Evolutionary conservation across 2,888 invertebrate genomes (phyloP).

Genomic region (Pristionchus arcanus): DNA sequence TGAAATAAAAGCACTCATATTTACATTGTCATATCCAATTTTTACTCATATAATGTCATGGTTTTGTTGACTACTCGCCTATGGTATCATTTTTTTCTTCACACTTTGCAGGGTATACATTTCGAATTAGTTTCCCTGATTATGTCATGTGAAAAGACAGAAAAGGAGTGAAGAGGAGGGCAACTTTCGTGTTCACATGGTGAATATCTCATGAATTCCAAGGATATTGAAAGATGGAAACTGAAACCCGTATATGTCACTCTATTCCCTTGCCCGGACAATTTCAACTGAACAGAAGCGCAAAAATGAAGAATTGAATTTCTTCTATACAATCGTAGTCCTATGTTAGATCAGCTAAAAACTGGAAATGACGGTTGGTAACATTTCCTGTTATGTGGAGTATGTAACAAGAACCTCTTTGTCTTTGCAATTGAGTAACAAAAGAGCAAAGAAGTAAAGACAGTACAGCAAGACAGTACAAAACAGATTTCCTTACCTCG

Average conservation of each 20-base stretch:
- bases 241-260: not conserved
- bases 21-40: not conserved
- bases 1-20: conserved; percentile 52
- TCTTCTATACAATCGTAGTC: no score
- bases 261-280: not conserved
- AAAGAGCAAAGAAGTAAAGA: not conserved
- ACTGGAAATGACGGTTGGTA: not conserved
- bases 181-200: not conserved
- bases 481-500: conserved; percentile 58
- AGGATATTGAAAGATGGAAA: not conserved
- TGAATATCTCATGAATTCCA: conserved; percentile 8
- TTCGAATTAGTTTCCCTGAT: not conserved
- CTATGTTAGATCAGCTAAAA: no score
- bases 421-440: not conserved
- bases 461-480: not conserved
- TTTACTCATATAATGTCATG: not conserved
- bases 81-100: not conserved
- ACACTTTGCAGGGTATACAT: conserved; percentile 1
- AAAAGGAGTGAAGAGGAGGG: not conserved
- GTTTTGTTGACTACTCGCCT: not conserved
- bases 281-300: not conserved
- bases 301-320: not conserved
- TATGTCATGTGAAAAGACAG: not conserved
- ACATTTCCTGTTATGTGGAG: not conserved
- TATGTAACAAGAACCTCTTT: not conserved